Percentiles rank a stretch among this genome's conserved stretches.
phyloP scores from a whole-genome alignment of 1,140 invertebrate species.

The Cotesia chilonis region DNA sequence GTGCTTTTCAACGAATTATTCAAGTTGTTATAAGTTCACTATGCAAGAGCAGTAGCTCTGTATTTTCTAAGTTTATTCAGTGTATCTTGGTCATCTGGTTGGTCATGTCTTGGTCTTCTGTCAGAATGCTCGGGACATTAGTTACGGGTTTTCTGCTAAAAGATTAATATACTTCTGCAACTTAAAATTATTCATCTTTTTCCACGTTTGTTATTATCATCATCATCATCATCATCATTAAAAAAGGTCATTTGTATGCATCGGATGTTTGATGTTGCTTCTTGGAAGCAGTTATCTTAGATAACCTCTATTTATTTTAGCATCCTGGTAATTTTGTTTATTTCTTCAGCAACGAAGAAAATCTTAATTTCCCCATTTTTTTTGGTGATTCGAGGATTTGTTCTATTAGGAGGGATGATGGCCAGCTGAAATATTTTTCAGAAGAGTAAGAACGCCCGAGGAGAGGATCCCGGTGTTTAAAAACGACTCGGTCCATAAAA shows the following conservation, averaged over 20 bases:
- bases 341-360: no score
- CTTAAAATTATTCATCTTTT: background rate
- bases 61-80: background rate
- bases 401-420: no score
- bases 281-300: no score
- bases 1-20: no score
- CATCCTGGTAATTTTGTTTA: no score
- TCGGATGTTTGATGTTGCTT: no score
- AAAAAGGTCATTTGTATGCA: conserved; percentile 3
- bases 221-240: background rate
- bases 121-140: conserved; percentile 9
- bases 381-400: no score
- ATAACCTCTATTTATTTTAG: no score
- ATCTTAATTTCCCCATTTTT: no score
- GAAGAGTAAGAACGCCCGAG: conserved; percentile 3
- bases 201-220: background rate
- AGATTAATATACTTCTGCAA: conserved; percentile 25
- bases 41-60: conserved; percentile 4
- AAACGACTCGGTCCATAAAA: conserved; percentile 19
- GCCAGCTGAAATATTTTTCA: background rate
- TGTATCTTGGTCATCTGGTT: conserved; percentile 9
- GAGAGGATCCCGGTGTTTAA: conserved; percentile 12
- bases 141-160: background rate
- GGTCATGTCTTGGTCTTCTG: background rate
- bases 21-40: background rate